phyloP scores from a whole-genome alignment of 2,797 vertebrate genomes.

The Salmo trutta region DNA sequence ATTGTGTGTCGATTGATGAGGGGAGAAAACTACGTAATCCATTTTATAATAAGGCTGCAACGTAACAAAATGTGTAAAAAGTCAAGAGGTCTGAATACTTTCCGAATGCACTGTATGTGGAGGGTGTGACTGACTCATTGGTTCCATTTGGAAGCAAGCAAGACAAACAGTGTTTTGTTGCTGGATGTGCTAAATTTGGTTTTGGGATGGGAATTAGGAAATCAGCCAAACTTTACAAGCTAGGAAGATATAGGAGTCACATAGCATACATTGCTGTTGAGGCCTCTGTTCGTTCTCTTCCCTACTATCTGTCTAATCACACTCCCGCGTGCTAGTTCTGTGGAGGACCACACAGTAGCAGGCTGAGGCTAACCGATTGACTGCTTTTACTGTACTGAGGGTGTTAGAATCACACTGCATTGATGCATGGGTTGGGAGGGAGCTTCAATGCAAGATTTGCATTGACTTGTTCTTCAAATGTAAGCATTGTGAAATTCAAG shows the following conservation, averaged over 20 bases:
- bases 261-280: conserved; percentile 13
- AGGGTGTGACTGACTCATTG: conserved; percentile 13
- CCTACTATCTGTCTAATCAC: neutral
- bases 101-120: neutral
- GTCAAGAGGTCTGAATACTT: no score
- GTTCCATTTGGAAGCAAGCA: conserved; percentile 1
- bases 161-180: conserved; percentile 19
- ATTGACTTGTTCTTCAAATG: neutral
- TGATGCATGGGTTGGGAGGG: no score
- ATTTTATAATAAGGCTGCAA: no score
- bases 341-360: conserved; percentile 9
- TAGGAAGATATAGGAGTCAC: conserved; percentile 5
- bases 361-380: neutral
- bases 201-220: neutral
- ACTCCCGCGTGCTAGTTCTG: neutral
- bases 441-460: neutral
- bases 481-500: no score
- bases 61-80: no score
- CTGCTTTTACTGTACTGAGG: neutral
- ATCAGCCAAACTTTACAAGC: conserved; percentile 9
- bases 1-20: no score
- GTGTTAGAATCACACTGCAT: no score
- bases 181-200: conserved; percentile 23
- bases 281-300: neutral
- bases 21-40: no score